A percentile compares a stretch with the other conserved stretches of the same genome.
These are phyloP conservation scores for Brachionus asplanchnoidis DNA, from an alignment of 1,140 invertebrate genomes.

Conservation along the genomic window DNA sequence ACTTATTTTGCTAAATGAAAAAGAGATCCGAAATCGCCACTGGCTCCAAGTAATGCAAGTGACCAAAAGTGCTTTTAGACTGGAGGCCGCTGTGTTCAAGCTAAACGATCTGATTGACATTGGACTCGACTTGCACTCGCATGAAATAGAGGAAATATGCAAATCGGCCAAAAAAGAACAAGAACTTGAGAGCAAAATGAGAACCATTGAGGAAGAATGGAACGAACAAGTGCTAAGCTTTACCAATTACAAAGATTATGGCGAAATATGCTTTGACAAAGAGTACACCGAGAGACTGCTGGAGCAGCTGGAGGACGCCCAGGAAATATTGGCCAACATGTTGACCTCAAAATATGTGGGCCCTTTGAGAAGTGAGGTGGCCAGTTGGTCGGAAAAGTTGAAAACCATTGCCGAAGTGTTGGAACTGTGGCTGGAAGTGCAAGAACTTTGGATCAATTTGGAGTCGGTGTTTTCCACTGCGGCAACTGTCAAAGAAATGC, in stretches of 20 bases:
- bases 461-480: slow-evolving; percentile 58
- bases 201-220: slow-evolving; percentile 57
- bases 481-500: slow-evolving; percentile 59
- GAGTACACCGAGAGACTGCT: slow-evolving; percentile 52
- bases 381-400: slow-evolving; percentile 56
- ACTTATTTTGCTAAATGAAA: not conserved
- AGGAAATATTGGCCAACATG: slow-evolving; percentile 48
- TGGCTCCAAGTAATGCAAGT: slow-evolving; percentile 58
- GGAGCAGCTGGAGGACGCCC: slow-evolving; percentile 57
- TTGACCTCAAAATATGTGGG: slow-evolving; percentile 47
- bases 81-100: slow-evolving; percentile 56
- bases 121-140: slow-evolving; percentile 53
- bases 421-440: slow-evolving; percentile 57
- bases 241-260: slow-evolving; percentile 54
- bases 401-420: slow-evolving; percentile 56
- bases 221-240: slow-evolving; percentile 58
- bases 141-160: slow-evolving; percentile 55
- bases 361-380: slow-evolving; percentile 55
- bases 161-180: slow-evolving; percentile 53
- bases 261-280: slow-evolving; percentile 54
- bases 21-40: slow-evolving; percentile 56
- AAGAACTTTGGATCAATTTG: slow-evolving; percentile 56
- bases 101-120: slow-evolving; percentile 55
- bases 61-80: slow-evolving; percentile 54
- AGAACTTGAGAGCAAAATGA: slow-evolving; percentile 56